Conservation (phyloP, 2,113 vertebrate genomes). For the Alexandromys fortis region DNA sequence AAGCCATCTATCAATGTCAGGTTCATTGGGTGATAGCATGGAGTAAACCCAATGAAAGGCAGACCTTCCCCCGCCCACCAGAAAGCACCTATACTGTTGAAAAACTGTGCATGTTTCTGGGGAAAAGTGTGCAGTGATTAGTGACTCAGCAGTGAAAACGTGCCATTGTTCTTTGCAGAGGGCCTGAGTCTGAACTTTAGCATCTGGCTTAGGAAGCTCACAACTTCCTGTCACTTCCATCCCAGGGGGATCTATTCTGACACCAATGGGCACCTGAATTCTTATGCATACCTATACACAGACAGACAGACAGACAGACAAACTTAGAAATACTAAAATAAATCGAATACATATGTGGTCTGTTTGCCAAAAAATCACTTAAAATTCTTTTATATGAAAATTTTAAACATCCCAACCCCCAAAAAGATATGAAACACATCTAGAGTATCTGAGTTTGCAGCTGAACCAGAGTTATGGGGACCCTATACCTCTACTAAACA, state of each 20-base stretch:
- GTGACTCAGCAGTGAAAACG: neutral
- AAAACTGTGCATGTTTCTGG: neutral
- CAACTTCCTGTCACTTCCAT: neutral
- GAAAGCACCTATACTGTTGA: neutral
- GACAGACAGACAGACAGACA: neutral
- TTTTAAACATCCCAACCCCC: neutral
- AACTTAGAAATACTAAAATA: neutral
- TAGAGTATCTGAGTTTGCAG: neutral
- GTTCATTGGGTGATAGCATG: neutral
- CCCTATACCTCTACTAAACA: neutral
- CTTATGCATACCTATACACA: neutral
- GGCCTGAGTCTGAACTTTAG: neutral
- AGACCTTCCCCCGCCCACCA: neutral
- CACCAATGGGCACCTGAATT: neutral
- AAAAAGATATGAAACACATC: neutral
- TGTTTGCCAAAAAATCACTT: neutral
- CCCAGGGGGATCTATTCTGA: rapidly evolving
- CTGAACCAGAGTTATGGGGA: neutral
- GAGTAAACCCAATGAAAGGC: neutral
- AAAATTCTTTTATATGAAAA: neutral
- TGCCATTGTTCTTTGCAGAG: neutral
- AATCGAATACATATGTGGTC: neutral
- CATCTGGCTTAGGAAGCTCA: neutral
- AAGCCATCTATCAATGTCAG: neutral
- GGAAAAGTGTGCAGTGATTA: neutral